These are phyloP conservation scores for Cydia strobilella DNA, from an alignment of 1,140 invertebrate genomes.

Conservation along the genomic window DNA sequence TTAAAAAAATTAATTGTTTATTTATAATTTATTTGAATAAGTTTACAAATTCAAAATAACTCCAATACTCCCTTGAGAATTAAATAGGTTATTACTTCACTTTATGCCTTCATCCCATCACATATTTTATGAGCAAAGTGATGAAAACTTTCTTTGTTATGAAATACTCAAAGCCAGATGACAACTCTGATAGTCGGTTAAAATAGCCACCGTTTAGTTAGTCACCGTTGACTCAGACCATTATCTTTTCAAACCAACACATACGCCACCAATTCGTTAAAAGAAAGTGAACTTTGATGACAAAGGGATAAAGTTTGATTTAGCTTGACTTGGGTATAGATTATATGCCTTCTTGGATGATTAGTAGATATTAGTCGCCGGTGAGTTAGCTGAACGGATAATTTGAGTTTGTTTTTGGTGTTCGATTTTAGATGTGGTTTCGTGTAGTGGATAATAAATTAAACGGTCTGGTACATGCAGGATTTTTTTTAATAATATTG, in stretches of 20 bases:
- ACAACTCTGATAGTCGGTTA: background rate
- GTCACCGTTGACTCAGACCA: background rate
- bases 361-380: background rate
- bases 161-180: background rate
- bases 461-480: too few relatives aligned
- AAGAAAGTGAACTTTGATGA: background rate
- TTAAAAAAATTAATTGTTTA: too few relatives aligned
- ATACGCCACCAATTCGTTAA: background rate
- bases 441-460: background rate
- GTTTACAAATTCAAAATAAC: too few relatives aligned
- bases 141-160: slow-evolving; percentile 5
- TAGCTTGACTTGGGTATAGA: background rate
- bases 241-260: background rate
- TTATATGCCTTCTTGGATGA: background rate
- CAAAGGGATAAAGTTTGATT: background rate
- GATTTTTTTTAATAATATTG: too few relatives aligned
- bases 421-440: slow-evolving; percentile 21
- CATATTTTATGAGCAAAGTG: background rate
- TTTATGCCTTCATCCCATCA: background rate
- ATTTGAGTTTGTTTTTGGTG: slow-evolving; percentile 9
- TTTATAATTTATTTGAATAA: too few relatives aligned
- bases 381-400: slow-evolving; percentile 15
- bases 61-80: too few relatives aligned
- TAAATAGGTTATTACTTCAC: too few relatives aligned
- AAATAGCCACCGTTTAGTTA: background rate